phyloP scores from a whole-genome alignment of 2,797 vertebrate species.

The Sebastes oblongus region DNA sequence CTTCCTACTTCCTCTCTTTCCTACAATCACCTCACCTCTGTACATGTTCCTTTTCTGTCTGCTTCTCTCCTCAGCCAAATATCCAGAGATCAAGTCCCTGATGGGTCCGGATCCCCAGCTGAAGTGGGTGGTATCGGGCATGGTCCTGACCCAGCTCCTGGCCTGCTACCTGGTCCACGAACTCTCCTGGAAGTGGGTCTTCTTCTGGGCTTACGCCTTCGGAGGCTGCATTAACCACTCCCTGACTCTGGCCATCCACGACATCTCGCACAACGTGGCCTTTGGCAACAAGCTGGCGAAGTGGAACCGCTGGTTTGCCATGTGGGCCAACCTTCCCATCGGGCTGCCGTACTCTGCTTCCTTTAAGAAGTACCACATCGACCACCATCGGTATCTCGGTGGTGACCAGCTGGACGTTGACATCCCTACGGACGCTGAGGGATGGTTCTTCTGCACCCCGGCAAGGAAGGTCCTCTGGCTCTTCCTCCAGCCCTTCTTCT shows the following conservation, averaged over 20 bases:
- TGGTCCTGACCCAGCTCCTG: constrained; percentile 91
- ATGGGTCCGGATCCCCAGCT: constrained; percentile 94
- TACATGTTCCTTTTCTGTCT: background rate
- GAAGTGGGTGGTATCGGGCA: constrained; percentile 92
- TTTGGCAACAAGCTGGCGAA: constrained; percentile 89
- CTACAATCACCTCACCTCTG: background rate
- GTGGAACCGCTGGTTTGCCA: constrained; percentile 94
- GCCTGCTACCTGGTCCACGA: constrained; percentile 89
- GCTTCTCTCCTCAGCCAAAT: constrained; percentile 86
- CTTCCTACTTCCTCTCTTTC: background rate
- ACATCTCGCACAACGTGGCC: constrained; percentile 96
- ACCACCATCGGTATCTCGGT: constrained; percentile 97
- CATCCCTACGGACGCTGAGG: constrained; percentile 91
- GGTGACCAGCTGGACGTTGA: constrained; percentile 92
- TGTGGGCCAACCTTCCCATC: constrained; percentile 95
- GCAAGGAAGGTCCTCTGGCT: constrained; percentile 94
- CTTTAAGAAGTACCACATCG: constrained; percentile 98
- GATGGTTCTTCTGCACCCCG: constrained; percentile 95
- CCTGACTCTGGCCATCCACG: constrained; percentile 94
- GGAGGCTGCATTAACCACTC: constrained; percentile 97
- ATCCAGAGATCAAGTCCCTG: constrained; percentile 94
- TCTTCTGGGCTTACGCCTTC: constrained; percentile 95
- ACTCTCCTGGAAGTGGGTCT: constrained; percentile 94
- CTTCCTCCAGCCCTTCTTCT: constrained; percentile 91
- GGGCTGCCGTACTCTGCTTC: constrained; percentile 93